Evolutionary conservation across 2,888 invertebrate species (phyloP).

Genomic region (Germaria angustata): DNA sequence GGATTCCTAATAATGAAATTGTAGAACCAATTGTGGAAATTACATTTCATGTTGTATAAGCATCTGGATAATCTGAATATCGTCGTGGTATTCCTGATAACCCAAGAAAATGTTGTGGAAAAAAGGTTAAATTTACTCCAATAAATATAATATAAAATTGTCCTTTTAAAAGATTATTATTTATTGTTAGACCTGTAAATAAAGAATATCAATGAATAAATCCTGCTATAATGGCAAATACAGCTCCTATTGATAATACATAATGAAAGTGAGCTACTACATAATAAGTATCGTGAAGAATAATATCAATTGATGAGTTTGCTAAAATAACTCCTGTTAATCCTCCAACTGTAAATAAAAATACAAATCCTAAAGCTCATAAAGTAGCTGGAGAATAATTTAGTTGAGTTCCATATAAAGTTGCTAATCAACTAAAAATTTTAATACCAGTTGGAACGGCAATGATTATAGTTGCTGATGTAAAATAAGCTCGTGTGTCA

Average conservation of each 20-base stretch:
- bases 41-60: conserved; percentile 84
- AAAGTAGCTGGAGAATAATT: conserved; percentile 82
- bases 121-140: conserved; percentile 87
- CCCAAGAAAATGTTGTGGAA: conserved; percentile 89
- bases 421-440: no score
- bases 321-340: conserved; percentile 85
- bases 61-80: conserved; percentile 87
- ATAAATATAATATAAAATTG: no score
- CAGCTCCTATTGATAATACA: no score
- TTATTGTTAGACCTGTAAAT: no score
- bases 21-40: conserved; percentile 85
- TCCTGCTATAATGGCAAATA: no score
- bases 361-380: conserved; percentile 88
- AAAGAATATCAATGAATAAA: no score
- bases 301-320: conserved; percentile 88
- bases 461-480: no score
- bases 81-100: conserved; percentile 88
- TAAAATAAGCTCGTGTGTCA: conserved; percentile 90
- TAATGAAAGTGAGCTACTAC: no score
- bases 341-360: conserved; percentile 88
- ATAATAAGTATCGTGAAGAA: conserved; percentile 88
- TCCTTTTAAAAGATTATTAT: no score
- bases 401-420: no score
- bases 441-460: no score
- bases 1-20: conserved; percentile 83